These are phyloP conservation scores for Drosophila tanythrix DNA, from an alignment of 2,888 invertebrate genomes.

Conservation along the genomic window DNA sequence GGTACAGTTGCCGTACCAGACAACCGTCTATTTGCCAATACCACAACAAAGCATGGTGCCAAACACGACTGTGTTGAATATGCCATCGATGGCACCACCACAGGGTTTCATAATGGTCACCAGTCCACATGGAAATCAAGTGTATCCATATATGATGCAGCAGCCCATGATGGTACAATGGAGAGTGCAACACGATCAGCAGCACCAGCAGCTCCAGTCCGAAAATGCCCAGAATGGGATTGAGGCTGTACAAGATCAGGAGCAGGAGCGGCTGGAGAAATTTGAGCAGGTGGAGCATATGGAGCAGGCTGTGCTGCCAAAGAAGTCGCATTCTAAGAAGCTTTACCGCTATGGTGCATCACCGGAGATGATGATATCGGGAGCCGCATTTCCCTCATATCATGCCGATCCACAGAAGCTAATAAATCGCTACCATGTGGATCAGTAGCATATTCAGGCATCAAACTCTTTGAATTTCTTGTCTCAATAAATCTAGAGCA, in stretches of 20 bases:
- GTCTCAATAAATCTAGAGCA: conserved; percentile 28
- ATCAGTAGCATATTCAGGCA: conserved; percentile 11
- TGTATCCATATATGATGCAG: conserved; percentile 21
- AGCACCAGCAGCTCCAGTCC: background rate
- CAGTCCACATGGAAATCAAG: conserved; percentile 31
- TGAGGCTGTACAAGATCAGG: background rate
- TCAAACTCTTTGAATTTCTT: background rate
- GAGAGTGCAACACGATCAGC: background rate
- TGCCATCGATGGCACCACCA: conserved; percentile 21
- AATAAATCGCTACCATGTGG: background rate
- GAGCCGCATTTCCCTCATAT: conserved; percentile 46
- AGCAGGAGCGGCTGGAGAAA: background rate
- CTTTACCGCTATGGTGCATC: conserved; percentile 41
- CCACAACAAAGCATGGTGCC: conserved; percentile 8
- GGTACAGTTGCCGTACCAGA: conserved; percentile 20
- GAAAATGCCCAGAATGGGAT: background rate
- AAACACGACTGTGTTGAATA: conserved; percentile 14
- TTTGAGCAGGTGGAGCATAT: background rate
- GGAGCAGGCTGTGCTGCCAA: background rate
- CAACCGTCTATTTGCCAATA: conserved; percentile 30
- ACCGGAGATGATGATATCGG: conserved; percentile 39
- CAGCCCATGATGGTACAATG: conserved; percentile 5
- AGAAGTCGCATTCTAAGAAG: conserved; percentile 10
- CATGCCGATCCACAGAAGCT: conserved; percentile 27
- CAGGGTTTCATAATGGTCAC: conserved; percentile 23